A percentile compares a stretch with the other conserved stretches of the same genome.
Evolutionary conservation across 1,140 invertebrate species (phyloP).

Genomic region (Pseudomyrmex sp.): DNA sequence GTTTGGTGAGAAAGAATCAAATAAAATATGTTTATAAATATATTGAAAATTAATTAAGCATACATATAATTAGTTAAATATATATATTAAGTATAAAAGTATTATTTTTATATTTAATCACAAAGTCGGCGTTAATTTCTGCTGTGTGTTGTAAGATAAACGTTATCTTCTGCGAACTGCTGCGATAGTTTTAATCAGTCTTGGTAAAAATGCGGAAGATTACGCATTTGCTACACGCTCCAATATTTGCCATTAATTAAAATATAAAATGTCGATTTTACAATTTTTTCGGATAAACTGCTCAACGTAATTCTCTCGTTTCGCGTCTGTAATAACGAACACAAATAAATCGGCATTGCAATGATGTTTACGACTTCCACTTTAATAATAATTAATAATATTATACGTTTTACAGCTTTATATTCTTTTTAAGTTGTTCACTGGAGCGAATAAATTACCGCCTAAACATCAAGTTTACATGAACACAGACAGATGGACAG

Average conservation of each 20-base stretch:
- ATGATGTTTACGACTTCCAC: background rate
- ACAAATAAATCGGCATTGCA: background rate
- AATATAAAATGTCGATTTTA: slow-evolving; percentile 1
- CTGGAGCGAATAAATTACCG: background rate
- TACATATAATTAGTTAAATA: background rate
- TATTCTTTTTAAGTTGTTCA: background rate
- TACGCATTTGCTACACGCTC: background rate
- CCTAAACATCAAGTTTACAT: background rate
- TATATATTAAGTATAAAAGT: background rate
- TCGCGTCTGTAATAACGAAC: background rate
- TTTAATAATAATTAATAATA: background rate
- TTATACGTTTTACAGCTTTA: background rate
- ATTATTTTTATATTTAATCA: background rate
- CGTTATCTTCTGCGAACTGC: slow-evolving; percentile 10
- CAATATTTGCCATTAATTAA: slow-evolving; percentile 26
- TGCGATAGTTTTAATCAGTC: slow-evolving; percentile 32
- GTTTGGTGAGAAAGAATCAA: background rate
- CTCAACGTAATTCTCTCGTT: background rate
- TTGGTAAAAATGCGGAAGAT: slow-evolving; percentile 30
- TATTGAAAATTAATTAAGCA: background rate
- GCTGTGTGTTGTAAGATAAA: background rate
- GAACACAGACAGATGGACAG: background rate
- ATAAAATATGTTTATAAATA: background rate
- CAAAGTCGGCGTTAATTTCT: background rate
- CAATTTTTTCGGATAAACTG: background rate